phyloP scores from a whole-genome alignment of 2,113 vertebrate species.

The Xenopus borealis region DNA sequence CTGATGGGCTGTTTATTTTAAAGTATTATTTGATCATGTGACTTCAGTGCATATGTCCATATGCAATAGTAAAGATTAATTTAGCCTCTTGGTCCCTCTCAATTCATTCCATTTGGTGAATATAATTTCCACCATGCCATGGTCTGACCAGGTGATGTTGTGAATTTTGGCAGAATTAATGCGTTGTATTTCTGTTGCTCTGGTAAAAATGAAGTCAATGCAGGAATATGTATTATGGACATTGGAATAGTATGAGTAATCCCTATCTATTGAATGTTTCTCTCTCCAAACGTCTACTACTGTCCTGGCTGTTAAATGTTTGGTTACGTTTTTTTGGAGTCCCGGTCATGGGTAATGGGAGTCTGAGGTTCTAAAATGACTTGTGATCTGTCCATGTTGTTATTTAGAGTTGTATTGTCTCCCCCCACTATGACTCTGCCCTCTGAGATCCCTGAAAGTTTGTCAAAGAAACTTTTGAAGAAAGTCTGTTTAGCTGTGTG shows the following conservation, averaged over 20 bases:
- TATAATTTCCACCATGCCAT: background rate
- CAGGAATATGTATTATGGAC: background rate
- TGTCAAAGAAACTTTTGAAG: background rate
- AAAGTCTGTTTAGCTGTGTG: background rate
- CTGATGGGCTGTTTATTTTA: background rate
- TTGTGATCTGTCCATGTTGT: background rate
- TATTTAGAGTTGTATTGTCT: background rate
- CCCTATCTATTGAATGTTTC: background rate
- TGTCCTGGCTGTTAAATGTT: background rate
- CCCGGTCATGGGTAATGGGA: accelerated
- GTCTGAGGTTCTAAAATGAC: background rate
- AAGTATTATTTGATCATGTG: background rate
- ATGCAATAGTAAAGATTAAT: background rate
- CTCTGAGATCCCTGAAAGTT: background rate
- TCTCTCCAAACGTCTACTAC: too few relatives aligned
- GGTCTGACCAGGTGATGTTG: background rate
- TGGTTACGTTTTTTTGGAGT: background rate
- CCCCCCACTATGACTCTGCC: background rate
- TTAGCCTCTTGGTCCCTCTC: background rate
- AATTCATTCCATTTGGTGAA: too few relatives aligned
- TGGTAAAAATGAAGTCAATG: background rate
- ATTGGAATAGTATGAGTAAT: background rate
- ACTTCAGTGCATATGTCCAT: background rate
- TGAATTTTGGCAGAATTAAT: background rate
- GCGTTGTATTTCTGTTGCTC: background rate